Evolutionary conservation across 64 coral and sea anemone genomes (phyloP), one percentile per base, ranked within the genome.

Genomic region (Dendronephthya gigantea): DNA sequence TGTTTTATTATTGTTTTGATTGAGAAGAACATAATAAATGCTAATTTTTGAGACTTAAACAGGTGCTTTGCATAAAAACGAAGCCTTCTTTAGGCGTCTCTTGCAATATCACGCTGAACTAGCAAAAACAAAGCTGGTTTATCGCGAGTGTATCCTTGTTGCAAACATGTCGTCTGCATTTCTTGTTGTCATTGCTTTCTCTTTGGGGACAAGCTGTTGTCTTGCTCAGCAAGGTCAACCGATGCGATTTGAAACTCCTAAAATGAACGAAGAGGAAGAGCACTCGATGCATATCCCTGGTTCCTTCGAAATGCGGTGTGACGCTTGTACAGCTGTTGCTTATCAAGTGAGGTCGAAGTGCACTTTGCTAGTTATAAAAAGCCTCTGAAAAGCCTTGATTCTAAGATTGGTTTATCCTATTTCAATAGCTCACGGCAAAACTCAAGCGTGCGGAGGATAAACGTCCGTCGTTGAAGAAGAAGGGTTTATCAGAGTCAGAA

Each of bases 181-280:
- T 29, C 7, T 34, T 12, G 1, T 79, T 29, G n/a, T n/a, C n/a
- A 9, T 79, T 79, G 15, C 29, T 19, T 19, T 39, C 2, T 9
- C 31, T 79, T 36, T 79, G 36, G 2, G 72, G 34, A 16, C 32
- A 17, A 29, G 13, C 17, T 33, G 72, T 15, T 34, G 72, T 36
- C 72, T 36, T 62, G 55, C 55, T 5, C 72, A n/a, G n/a, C n/a
- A 79, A 13, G 89, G 83, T 33, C 83, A 98, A 76, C 92, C 92
- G 11, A 98, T 98, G 95, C 84, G 91, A 29, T 98, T 98, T 91
- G 92, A 98, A 82, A 98, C 95, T 31, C 92, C 95, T 9, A 91
- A 93, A 48, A 91, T 98, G 95, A 93, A 40, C 28, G 95, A 98
- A 76, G 95, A 98, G 51, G 95, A 98, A 47, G 92, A 98, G 19